Evolutionary conservation across 2,113 vertebrate species (phyloP).

Genomic region (Asarcornis scutulata): DNA sequence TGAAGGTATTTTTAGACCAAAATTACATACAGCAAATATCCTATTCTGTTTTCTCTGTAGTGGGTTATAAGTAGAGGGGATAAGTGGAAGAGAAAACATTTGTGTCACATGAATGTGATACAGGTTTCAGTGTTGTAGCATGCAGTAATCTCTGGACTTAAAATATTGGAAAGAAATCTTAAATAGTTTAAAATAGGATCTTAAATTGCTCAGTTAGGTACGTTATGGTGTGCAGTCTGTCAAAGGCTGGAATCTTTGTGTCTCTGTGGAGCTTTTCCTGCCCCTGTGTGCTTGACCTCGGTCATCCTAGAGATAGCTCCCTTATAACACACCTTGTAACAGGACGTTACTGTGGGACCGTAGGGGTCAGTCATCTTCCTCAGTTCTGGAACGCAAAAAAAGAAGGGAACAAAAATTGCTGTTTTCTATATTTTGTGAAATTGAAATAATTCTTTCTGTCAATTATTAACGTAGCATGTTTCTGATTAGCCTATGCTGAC

Average conservation of each 20-base stretch:
- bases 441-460: not conserved
- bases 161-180: not conserved
- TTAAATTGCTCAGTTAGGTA: not conserved
- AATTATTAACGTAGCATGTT: constrained; percentile 32
- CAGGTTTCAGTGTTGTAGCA: not conserved
- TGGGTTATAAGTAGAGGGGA: not conserved
- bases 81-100: not conserved
- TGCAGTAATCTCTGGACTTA: not conserved
- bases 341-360: accelerated
- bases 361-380: not conserved
- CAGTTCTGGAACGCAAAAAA: not conserved
- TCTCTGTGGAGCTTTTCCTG: too few species aligned
- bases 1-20: constrained; percentile 81
- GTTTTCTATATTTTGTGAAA: not conserved
- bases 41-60: not conserved
- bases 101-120: accelerated
- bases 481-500: constrained; percentile 84
- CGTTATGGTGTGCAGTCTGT: accelerated
- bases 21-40: not conserved
- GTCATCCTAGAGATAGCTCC: not conserved
- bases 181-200: not conserved
- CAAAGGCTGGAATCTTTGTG: not conserved
- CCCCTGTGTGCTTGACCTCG: not conserved
- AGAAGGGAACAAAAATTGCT: not conserved
- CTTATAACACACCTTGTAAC: not conserved